Percentiles rank a stretch among this genome's conserved stretches.
Conservation (phyloP, 2,888 invertebrate genomes). For the Epistrophe grossulariae region DNA sequence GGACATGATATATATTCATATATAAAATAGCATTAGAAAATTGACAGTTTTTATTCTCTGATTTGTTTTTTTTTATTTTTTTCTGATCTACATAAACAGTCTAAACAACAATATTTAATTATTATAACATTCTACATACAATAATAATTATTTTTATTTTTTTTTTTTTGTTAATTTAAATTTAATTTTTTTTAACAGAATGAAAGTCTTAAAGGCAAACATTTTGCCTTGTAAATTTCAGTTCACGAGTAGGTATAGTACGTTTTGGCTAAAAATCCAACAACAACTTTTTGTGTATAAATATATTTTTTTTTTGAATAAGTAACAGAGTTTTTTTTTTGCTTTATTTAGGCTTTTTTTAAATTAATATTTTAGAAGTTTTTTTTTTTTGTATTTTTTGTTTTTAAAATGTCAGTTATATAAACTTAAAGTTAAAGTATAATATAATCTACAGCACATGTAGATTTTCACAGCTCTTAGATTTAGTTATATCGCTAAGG, state of each 20-base stretch:
- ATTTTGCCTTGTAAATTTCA: constrained; percentile 48
- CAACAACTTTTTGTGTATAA: constrained; percentile 61
- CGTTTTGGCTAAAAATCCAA: constrained; percentile 66
- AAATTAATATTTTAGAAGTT: constrained; percentile 63
- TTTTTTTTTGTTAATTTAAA: constrained; percentile 21
- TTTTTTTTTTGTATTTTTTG: background rate
- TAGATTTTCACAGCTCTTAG: constrained; percentile 94
- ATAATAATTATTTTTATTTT: constrained; percentile 37
- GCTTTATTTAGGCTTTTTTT: background rate
- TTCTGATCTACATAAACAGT: constrained; percentile 53
- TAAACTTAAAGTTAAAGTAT: constrained; percentile 50
- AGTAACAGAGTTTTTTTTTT: constrained; percentile 56
- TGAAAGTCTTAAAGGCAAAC: constrained; percentile 66
- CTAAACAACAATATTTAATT: constrained; percentile 55
- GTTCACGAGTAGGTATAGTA: constrained; percentile 67
- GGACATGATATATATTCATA: constrained; percentile 52
- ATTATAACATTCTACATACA: constrained; percentile 55
- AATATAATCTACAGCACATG: constrained; percentile 88
- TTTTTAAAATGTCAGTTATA: constrained; percentile 36
- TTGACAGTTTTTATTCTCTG: constrained; percentile 69
- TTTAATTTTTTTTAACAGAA: constrained; percentile 49
- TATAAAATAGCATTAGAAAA: constrained; percentile 72
- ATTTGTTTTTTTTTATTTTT: constrained; percentile 39
- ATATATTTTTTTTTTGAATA: constrained; percentile 45
- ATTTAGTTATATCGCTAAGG: constrained; percentile 92